A percentile compares a stretch with the other conserved stretches of the same genome.
Conservation (phyloP, 2,888 invertebrate genomes). For the Mellilla xanthometata region DNA sequence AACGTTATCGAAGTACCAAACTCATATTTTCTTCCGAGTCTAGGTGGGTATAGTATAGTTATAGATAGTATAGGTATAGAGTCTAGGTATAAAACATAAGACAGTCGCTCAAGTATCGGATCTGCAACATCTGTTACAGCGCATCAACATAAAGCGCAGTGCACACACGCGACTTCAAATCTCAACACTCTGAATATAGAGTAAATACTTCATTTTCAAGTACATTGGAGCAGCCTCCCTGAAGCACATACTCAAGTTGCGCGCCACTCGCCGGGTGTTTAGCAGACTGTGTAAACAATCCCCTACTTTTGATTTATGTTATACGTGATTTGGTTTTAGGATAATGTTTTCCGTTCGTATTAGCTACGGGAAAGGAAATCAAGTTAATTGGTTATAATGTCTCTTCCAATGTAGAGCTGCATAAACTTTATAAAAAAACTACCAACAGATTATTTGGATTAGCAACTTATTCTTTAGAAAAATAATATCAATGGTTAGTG, state of each 20-base stretch:
- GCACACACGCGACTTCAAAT: constrained; percentile 50
- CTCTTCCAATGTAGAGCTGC: no score
- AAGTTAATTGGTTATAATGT: not conserved
- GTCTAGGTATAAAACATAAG: no score
- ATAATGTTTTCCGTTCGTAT: constrained; percentile 35
- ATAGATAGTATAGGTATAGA: no score
- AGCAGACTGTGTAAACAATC: constrained; percentile 66
- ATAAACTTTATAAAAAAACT: no score
- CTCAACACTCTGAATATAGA: constrained; percentile 64
- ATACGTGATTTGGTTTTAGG: constrained; percentile 28
- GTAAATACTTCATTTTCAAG: constrained; percentile 67
- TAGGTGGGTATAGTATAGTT: no score
- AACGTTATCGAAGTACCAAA: no score
- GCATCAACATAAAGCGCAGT: constrained; percentile 38
- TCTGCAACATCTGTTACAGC: constrained; percentile 28
- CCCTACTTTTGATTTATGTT: constrained; percentile 47
- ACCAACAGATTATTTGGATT: no score
- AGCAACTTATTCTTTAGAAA: no score
- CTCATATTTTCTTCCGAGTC: no score
- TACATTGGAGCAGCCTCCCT: constrained; percentile 59
- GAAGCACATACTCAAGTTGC: constrained; percentile 48
- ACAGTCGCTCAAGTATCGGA: constrained; percentile 23
- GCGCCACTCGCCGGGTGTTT: constrained; percentile 59
- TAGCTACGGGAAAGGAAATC: constrained; percentile 1
- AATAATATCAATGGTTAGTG: no score